Base-by-base conservation (phyloP, 2,888 invertebrate species). In the Acanthosepion esculentum region DNA sequence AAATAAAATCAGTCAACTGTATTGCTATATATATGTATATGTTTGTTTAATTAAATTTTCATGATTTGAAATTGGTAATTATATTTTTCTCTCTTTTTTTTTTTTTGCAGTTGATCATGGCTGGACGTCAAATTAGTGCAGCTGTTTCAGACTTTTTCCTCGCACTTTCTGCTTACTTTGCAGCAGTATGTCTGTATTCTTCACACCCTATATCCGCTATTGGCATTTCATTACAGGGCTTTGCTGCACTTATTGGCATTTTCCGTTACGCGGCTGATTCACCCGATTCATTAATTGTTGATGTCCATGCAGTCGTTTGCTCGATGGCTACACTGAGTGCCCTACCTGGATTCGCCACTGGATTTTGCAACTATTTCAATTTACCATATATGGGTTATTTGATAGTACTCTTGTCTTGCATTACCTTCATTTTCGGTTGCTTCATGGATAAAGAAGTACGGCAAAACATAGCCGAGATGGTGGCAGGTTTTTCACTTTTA, bases 101-200 rank as follows among this genome's bases (percentile, higher is more conserved):
- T 59, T 92, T 48, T 92, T 48, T 15, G 4, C 92, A 92, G 92
- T 48, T 92, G 29, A 92, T 26, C 10, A 92, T 92, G 92, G 20
- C 48, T 29, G 94, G 55, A 15, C 95, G 96, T 48, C 96, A 97
- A 94, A 94, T 97, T 6, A 96, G 96, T 91, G 97, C 97, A 33
- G 96, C 97, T 8, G 33, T 96, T 7, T 97, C 97, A 2, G 97
- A 97, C 95, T 95, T 96, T 48, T 95, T 96, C 3, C 95, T 97
- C 18, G 96, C 96, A 1, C 94, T 96, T 78, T 96, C 96, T 0
- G 96, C 96, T 18, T 95, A 96, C 64, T 96, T 96, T 95, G 96
- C 96, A 4, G 96, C 96, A 23, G 41, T 94, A 33, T 15, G 0
- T 6, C 12, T 94, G 18, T 23, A 33, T 33, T 23, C 50, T 12